Evolutionary conservation across 2,888 invertebrate species (phyloP), one percentile per base, ranked within the genome.

Genomic region (Metalampra italica): DNA sequence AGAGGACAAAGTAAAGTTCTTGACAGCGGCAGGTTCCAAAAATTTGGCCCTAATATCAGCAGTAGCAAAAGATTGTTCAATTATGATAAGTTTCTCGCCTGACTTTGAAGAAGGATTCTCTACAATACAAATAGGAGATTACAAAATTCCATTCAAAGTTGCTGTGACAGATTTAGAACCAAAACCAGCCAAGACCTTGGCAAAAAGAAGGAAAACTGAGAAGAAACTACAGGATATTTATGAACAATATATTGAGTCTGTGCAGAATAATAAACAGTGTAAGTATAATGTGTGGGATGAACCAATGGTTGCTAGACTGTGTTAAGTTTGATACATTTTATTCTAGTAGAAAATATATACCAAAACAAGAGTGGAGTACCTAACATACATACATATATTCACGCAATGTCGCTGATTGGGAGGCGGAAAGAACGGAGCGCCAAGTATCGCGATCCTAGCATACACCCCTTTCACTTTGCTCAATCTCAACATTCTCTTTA

Each of bases 111-210:
- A 71, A 50, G 59, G 63, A n/a, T 56, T 54, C 29, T 66, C 73
- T n/a, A 67, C 48, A 45, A 60, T 82, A 29, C 54, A 75, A 56
- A 52, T 90, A 46, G 71, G 71, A 43, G 77, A 80, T 39, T 59
- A 66, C 30, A 78, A 66, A 53, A 78, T 91, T 60, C 79, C 86
- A 32, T 91, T 90, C 53, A 90, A 90, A 60, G 72, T 93, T 22
- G 90, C 91, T 41, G 82, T 93, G 0, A 92, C 93, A 29, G 94
- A 94, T 72, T 80, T 94, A 55, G 94, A 94, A 67, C 93, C 93
- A 2, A 94, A 94, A 75, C 89, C 91, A 3, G 55, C 65, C 1
- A 68, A 64, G 50, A 82, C 77, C 34, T 64, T 88, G 43, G 22
- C 52, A 0, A 86, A 80, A 61, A 77, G 87, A 62, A 67, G 62